Evolutionary conservation across 92 coral and sea anemone genomes (phyloP).

Genomic region (Anthopleura xanthogrammica): DNA sequence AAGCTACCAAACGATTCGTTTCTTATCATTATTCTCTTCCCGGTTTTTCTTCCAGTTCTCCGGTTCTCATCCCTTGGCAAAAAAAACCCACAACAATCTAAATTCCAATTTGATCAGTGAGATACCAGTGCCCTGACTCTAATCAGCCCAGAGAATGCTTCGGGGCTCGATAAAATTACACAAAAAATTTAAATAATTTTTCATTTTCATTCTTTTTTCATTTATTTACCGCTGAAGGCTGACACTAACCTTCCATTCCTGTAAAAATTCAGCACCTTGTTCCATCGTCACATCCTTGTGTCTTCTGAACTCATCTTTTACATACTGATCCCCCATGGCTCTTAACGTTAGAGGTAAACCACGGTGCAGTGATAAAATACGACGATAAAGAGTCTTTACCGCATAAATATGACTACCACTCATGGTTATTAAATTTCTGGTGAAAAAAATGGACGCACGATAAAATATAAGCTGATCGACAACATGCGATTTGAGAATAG

Average conservation of each 20-base stretch:
- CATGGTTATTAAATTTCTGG: conserved; percentile 11
- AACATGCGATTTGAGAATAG: not conserved
- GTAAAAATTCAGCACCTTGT: conserved; percentile 61
- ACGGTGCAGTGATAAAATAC: conserved; percentile 65
- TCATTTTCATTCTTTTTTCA: too few relatives aligned
- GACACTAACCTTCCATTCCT: conserved; percentile 71
- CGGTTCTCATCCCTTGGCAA: too few relatives aligned
- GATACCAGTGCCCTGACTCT: too few relatives aligned
- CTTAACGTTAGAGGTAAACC: conserved; percentile 57
- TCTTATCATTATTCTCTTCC: too few relatives aligned
- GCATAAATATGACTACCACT: conserved; percentile 34
- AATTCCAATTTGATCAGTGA: too few relatives aligned
- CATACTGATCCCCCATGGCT: conserved; percentile 85
- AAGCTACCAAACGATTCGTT: too few relatives aligned
- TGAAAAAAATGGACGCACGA: not conserved
- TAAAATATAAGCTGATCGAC: not conserved
- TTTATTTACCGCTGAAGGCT: not conserved
- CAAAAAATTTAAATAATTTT: too few relatives aligned
- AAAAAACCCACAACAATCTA: too few relatives aligned
- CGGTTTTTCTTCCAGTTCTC: too few relatives aligned
- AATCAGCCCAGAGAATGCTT: too few relatives aligned
- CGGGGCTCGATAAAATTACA: too few relatives aligned
- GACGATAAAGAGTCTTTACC: conserved; percentile 60
- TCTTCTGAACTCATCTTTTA: conserved; percentile 73
- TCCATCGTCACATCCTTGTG: conserved; percentile 59